phyloP scores from a whole-genome alignment of 2,113 vertebrate genomes.

The Zapornia atra region DNA sequence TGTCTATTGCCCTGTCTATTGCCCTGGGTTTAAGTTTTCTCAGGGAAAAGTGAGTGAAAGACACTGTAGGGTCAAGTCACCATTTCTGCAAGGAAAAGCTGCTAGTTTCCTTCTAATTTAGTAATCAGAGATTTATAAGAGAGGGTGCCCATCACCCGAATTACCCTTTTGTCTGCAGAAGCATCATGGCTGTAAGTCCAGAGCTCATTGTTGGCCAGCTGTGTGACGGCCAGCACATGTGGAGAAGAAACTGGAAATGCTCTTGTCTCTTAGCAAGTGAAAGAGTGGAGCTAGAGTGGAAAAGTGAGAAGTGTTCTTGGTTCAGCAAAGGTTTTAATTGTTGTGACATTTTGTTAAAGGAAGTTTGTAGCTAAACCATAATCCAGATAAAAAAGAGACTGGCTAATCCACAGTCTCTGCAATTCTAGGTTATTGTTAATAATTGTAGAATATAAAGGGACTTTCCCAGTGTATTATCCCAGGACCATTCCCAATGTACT shows the following conservation, averaged over 20 bases:
- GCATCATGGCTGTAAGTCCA: not conserved
- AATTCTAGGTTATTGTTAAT: not conserved
- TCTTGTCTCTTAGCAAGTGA: not conserved
- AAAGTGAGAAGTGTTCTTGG: not conserved
- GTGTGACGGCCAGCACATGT: not conserved
- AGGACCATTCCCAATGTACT: not conserved
- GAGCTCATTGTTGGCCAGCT: not conserved
- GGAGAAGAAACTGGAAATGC: not conserved
- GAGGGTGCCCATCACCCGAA: not conserved
- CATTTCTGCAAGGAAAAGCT: not conserved
- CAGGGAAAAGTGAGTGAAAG: not conserved
- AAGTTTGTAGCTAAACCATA: not conserved
- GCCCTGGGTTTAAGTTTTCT: not conserved
- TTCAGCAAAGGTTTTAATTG: not conserved
- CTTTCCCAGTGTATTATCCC: not conserved
- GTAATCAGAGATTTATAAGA: not conserved
- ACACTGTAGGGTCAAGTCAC: not conserved
- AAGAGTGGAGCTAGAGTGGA: not conserved
- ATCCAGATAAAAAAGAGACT: not conserved
- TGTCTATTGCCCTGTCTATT: too few relatives aligned
- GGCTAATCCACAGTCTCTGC: not conserved
- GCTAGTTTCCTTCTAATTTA: not conserved
- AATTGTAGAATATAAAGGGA: not conserved
- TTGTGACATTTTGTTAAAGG: not conserved
- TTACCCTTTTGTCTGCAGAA: not conserved